These are phyloP conservation scores for Malurus cyaneus DNA, from an alignment of 2,113 vertebrate species.

Conservation along the genomic window DNA sequence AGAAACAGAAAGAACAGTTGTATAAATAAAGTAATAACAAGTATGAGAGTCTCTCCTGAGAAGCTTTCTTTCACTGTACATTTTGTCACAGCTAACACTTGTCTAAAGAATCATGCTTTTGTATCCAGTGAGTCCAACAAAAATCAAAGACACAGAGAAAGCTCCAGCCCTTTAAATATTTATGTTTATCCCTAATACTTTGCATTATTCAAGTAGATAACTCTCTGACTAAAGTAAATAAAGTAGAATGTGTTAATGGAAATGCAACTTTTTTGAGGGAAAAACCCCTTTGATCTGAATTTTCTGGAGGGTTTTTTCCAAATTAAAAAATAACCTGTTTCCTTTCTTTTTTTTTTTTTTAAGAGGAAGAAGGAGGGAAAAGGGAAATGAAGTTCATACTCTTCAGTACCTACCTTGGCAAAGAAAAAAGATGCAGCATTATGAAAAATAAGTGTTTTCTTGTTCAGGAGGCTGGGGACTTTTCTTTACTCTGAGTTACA, in stretches of 20 bases:
- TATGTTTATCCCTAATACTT: neutral
- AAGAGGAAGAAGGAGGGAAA: neutral
- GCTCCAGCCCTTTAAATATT: neutral
- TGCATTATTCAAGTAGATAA: neutral
- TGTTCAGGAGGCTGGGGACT: fast-evolving
- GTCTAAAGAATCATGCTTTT: neutral
- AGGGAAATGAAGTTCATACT: neutral
- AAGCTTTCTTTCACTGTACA: neutral
- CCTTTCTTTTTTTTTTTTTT: neutral
- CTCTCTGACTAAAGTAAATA: neutral
- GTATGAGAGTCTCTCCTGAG: neutral
- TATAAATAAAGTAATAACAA: neutral
- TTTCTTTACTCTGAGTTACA: neutral
- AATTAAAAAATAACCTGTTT: neutral
- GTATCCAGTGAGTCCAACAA: neutral
- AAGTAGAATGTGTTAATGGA: neutral
- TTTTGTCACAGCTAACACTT: neutral
- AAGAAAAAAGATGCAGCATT: neutral
- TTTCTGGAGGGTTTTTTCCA: neutral
- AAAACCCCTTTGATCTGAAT: neutral
- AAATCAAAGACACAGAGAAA: neutral
- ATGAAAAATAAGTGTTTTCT: neutral
- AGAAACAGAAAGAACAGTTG: neutral
- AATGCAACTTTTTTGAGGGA: neutral
- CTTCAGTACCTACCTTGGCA: neutral